Percentiles rank a stretch among this genome's conserved stretches.
These are phyloP conservation scores for Epinotia ramella DNA, from an alignment of 2,888 invertebrate genomes.

Conservation along the genomic window DNA sequence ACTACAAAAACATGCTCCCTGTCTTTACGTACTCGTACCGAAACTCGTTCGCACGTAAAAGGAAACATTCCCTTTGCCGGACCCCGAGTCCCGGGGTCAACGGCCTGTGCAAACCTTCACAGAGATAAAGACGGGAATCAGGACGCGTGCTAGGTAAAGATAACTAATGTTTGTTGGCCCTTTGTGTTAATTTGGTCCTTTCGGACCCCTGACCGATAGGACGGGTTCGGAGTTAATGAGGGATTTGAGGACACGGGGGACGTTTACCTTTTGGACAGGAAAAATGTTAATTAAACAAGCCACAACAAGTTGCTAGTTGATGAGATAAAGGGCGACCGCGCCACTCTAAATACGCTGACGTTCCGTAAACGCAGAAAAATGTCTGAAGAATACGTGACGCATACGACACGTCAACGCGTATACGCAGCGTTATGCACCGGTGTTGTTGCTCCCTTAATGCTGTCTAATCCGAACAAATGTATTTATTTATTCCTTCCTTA, in stretches of 20 bases:
- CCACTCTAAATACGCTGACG: too few species aligned
- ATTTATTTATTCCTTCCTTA: too few species aligned
- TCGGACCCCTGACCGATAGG: neutral
- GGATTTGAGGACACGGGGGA: neutral
- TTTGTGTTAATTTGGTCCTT: slow-evolving; percentile 27
- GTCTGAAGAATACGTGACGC: too few species aligned
- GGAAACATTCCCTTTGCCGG: slow-evolving; percentile 36
- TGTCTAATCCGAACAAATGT: neutral
- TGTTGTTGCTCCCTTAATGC: neutral
- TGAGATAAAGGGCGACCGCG: too few species aligned
- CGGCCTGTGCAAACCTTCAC: slow-evolving; percentile 16
- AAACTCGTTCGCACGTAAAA: slow-evolving; percentile 21
- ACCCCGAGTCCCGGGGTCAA: slow-evolving; percentile 26
- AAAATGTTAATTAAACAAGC: neutral
- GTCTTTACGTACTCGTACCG: neutral
- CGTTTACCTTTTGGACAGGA: slow-evolving; percentile 1
- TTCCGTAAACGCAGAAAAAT: too few species aligned
- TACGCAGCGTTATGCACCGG: too few species aligned
- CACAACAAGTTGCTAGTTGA: too few species aligned
- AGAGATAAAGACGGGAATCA: slow-evolving; percentile 29
- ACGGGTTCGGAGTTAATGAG: neutral
- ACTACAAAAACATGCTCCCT: slow-evolving; percentile 21
- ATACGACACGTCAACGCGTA: too few species aligned
- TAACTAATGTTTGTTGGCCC: slow-evolving; percentile 32
- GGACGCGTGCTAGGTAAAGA: slow-evolving; percentile 28